Evolutionary conservation across 2,797 vertebrate species (phyloP).

Genomic region (Acanthiza pusilla): DNA sequence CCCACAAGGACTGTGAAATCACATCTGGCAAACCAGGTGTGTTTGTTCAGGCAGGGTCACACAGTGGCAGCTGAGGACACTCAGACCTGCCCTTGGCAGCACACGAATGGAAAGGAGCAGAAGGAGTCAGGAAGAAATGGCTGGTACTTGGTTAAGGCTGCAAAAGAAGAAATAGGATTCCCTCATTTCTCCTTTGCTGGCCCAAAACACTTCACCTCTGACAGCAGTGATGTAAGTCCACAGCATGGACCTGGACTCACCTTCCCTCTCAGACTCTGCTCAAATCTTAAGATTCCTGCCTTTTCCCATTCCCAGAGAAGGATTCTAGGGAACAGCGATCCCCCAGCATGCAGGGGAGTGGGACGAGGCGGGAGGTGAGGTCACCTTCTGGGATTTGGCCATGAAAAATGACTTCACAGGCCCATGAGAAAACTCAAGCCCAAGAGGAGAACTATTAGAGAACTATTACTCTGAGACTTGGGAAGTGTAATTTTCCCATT

Average conservation of each 20-base stretch:
- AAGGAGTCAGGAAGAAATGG: neutral
- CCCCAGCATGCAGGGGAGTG: no score
- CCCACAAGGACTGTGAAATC: neutral
- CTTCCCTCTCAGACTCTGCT: neutral
- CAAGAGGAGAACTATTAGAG: neutral
- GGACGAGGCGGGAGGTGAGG: neutral
- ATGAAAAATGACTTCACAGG: neutral
- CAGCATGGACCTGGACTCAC: neutral
- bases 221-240: neutral
- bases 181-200: neutral
- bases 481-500: neutral
- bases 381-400: neutral
- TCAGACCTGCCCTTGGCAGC: neutral
- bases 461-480: neutral
- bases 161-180: neutral
- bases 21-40: neutral
- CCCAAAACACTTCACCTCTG: neutral
- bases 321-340: neutral
- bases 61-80: fast-evolving
- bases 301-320: neutral
- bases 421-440: neutral
- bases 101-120: neutral
- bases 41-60: neutral
- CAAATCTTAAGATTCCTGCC: neutral
- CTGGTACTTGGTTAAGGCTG: neutral